Base-by-base conservation (phyloP, 2,797 vertebrate species). In the Poliocrania exsul region DNA sequence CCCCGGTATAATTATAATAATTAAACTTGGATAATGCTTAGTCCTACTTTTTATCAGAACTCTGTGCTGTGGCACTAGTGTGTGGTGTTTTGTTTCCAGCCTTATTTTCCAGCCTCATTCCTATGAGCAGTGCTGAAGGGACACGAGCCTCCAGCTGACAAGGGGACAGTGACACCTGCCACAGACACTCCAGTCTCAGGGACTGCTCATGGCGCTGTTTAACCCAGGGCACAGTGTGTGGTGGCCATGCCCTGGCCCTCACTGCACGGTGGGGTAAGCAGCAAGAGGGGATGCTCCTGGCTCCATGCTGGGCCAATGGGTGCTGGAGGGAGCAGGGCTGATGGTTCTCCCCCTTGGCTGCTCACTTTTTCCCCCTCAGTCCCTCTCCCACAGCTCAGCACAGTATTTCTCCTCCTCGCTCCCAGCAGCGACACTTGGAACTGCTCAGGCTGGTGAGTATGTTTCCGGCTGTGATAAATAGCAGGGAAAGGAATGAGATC, bases 1-100 rank as follows among this genome's bases (percentile, higher is more conserved):
- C 93, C 89, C 88, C 69, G 80, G 96, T 93, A 93, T 95, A 85
- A 95, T 95, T 88, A 96, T 73, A 96, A 94, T 93, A 91, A 83
- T 97, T 92, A 95, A 94, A 86, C 93, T 94, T 29, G 93, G 95
- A 95, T 88, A 93, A 93, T 87, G 90, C 90, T 92, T 95, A 96
- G 85, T 53, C 88, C 94, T 84, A 77, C 94, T 95, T 75, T 84
- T 90, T 83, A 90, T 57, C 91, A 93, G 93, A 81, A 58, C 89
- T 90, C 54, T 71, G 92, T 1, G 81, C 91, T 71, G 91, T 2
- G 2, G 72, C 91, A 87, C 33, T 82, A 85, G 64, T 0, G 47
- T 14, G 10, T 65, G 7, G 11, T 16, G 74, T 77, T 93, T 93
- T 89, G 93, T 92, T 89, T 74, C 73, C 91, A 92, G 91, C 37